Conservation (phyloP, 2,797 vertebrate genomes). For the Pipistrellus pygmaeus region DNA sequence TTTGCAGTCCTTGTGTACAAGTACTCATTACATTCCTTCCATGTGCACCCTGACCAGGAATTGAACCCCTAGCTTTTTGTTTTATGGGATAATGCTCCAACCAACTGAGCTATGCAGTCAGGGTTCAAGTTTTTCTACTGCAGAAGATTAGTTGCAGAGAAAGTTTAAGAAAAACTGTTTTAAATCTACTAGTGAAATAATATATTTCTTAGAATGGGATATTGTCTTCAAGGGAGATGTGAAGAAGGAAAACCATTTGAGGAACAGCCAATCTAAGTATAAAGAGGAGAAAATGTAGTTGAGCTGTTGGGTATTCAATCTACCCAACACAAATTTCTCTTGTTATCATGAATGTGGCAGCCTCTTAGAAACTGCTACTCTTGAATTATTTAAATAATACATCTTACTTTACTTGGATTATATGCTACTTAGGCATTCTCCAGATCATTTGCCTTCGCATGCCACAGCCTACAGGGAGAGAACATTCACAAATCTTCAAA, state of each 20-base stretch:
- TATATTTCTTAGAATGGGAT: neutral
- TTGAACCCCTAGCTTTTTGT: neutral
- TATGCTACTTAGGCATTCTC: neutral
- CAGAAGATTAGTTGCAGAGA: neutral
- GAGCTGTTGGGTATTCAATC: neutral
- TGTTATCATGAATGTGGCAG: neutral
- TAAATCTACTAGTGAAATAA: slow-evolving; percentile 4
- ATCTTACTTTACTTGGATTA: neutral
- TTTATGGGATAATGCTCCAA: neutral
- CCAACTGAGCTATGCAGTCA: neutral
- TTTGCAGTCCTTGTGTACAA: neutral
- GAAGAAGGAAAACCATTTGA: neutral
- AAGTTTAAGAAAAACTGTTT: neutral
- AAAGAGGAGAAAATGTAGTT: neutral
- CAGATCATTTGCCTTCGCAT: neutral
- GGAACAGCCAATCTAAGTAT: neutral
- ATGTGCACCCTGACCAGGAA: accelerated
- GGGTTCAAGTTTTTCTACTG: neutral
- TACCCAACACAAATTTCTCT: neutral
- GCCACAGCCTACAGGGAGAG: neutral
- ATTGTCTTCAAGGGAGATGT: neutral
- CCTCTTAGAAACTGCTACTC: neutral
- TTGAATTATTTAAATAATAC: neutral
- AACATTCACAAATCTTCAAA: neutral
- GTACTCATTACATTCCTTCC: too few relatives aligned